Evolutionary conservation across 1,140 invertebrate genomes (phyloP).

Genomic region (Aleiodes sp.): DNA sequence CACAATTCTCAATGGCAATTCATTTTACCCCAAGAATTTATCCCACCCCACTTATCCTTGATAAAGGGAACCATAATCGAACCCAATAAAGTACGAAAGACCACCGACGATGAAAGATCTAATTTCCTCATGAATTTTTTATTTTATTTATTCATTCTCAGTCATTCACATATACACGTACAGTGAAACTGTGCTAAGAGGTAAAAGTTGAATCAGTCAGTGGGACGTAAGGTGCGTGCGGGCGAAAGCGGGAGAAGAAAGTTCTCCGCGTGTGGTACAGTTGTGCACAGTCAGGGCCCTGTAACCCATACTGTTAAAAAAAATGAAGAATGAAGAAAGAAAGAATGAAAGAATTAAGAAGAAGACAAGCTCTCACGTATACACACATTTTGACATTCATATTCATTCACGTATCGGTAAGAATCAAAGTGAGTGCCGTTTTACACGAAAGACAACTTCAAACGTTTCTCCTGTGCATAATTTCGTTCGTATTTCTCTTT

Average conservation of each 20-base stretch:
- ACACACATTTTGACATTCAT: neutral
- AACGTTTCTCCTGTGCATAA: neutral
- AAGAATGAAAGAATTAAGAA: too few relatives aligned
- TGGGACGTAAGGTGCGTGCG: slow-evolving; percentile 44
- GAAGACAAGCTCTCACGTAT: too few relatives aligned
- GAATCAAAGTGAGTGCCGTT: neutral
- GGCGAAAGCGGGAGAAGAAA: slow-evolving; percentile 52
- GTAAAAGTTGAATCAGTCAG: slow-evolving; percentile 53
- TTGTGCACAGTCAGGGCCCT: neutral
- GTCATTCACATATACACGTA: slow-evolving; percentile 3
- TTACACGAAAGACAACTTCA: neutral
- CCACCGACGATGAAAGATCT: neutral
- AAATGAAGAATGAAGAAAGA: neutral
- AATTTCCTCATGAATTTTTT: neutral
- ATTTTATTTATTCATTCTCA: neutral
- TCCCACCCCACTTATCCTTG: neutral
- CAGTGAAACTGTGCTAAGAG: slow-evolving; percentile 55
- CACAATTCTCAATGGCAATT: too few relatives aligned
- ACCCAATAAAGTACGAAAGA: slow-evolving; percentile 12
- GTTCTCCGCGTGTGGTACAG: slow-evolving; percentile 39
- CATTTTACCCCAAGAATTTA: too few relatives aligned
- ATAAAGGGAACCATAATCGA: neutral
- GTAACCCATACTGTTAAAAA: neutral
- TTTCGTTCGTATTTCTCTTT: too few relatives aligned
- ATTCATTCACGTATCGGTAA: neutral